Percentiles rank a stretch among this genome's conserved stretches.
These are phyloP conservation scores for Drosophila prosaltans DNA, from an alignment of 1,140 invertebrate species.

Conservation along the genomic window DNA sequence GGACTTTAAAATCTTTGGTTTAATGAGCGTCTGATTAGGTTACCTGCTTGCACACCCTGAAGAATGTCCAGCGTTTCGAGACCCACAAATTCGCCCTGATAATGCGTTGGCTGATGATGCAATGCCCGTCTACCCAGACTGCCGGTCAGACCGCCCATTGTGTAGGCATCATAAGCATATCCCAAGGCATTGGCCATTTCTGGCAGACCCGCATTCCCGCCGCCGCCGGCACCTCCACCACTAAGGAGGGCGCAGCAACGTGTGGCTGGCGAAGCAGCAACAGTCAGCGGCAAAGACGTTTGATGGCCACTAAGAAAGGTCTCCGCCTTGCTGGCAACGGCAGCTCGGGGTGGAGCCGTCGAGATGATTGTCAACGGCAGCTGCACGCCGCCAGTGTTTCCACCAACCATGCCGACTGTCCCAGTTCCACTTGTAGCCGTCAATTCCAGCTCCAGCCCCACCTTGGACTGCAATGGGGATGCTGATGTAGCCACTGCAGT, in stretches of 20 bases:
- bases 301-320: slow-evolving; percentile 65
- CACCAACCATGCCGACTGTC: background rate
- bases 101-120: slow-evolving; percentile 56
- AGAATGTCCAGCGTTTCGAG: slow-evolving; percentile 79
- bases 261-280: slow-evolving; percentile 72
- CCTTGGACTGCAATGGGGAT: slow-evolving; percentile 53
- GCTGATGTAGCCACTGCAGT: slow-evolving; percentile 44
- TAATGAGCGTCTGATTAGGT: slow-evolving; percentile 3
- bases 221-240: slow-evolving; percentile 49
- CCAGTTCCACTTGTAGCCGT: slow-evolving; percentile 19
- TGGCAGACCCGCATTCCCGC: slow-evolving; percentile 30
- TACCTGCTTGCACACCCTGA: slow-evolving; percentile 77
- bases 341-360: slow-evolving; percentile 65
- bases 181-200: slow-evolving; percentile 35
- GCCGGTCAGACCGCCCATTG: slow-evolving; percentile 61
- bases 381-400: slow-evolving; percentile 43
- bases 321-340: slow-evolving; percentile 55
- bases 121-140: slow-evolving; percentile 64
- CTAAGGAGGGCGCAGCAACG: slow-evolving; percentile 68
- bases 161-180: slow-evolving; percentile 65
- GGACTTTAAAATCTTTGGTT: background rate
- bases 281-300: slow-evolving; percentile 49
- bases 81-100: slow-evolving; percentile 69
- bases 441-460: slow-evolving; percentile 59
- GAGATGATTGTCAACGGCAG: slow-evolving; percentile 82